Evolutionary conservation across 2,888 invertebrate species (phyloP).

Genomic region (Marronus borbonicus): DNA sequence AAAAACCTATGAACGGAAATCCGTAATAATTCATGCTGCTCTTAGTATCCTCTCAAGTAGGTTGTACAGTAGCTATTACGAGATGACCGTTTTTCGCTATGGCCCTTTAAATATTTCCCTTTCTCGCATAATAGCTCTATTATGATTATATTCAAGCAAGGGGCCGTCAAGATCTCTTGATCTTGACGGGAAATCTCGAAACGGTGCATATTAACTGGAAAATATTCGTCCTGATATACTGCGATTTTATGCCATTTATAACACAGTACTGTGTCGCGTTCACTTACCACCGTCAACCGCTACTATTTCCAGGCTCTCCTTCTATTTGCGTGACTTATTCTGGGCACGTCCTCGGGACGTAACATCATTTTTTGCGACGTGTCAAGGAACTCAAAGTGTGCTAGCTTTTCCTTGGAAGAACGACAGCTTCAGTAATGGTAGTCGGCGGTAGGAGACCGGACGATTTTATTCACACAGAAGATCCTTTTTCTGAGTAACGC

Average conservation of each 20-base stretch:
- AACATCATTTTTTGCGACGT: slow-evolving; percentile 46
- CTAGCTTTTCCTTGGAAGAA: slow-evolving; percentile 28
- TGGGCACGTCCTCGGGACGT: slow-evolving; percentile 30
- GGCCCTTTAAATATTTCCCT: neutral
- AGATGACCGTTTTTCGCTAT: slow-evolving; percentile 1
- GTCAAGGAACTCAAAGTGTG: slow-evolving; percentile 43
- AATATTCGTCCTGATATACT: slow-evolving; percentile 30
- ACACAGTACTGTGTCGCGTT: slow-evolving; percentile 13
- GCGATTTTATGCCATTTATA: slow-evolving; percentile 34
- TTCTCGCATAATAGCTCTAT: neutral
- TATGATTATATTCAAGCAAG: neutral
- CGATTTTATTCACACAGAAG: slow-evolving; percentile 5
- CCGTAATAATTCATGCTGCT: too few relatives aligned
- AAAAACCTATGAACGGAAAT: too few relatives aligned
- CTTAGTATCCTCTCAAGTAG: too few relatives aligned
- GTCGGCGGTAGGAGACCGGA: slow-evolving; percentile 19
- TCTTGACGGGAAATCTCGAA: slow-evolving; percentile 10
- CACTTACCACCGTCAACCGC: slow-evolving; percentile 8
- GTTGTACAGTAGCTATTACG: neutral
- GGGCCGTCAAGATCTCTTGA: neutral
- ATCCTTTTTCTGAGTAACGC: slow-evolving; percentile 14
- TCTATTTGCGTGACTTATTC: slow-evolving; percentile 21
- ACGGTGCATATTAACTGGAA: slow-evolving; percentile 18
- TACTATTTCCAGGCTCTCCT: slow-evolving; percentile 9
- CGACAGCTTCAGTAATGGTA: slow-evolving; percentile 29